Conservation (phyloP, 35 echinoderm and acorn worm species). For the Ophioderma brevispina region DNA sequence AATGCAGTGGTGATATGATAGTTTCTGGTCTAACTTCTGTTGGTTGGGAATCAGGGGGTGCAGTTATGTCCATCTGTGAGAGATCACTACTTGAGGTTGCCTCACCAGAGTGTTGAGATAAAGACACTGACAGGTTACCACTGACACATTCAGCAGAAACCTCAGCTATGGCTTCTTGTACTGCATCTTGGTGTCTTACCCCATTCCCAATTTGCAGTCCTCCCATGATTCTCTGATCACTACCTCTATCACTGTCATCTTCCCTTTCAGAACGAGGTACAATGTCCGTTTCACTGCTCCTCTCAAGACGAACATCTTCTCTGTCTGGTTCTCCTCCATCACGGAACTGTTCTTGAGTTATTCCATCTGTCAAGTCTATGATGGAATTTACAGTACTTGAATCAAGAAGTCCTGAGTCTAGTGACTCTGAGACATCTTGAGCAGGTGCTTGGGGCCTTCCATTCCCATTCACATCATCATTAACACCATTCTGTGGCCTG, state of each 20-base stretch:
- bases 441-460: background rate
- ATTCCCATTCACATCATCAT: background rate
- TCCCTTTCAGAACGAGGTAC: background rate
- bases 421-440: background rate
- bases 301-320: background rate
- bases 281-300: background rate
- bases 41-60: background rate
- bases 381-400: background rate
- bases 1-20: conserved; percentile 31
- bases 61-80: background rate
- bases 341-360: background rate
- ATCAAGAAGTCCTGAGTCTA: background rate
- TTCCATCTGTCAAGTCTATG: background rate
- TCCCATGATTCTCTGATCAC: background rate
- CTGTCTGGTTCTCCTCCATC: background rate
- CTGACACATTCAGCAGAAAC: conserved; percentile 68
- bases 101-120: conserved; percentile 59
- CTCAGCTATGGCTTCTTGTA: conserved; percentile 61
- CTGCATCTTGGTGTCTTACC: conserved; percentile 16
- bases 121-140: conserved; percentile 48
- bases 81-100: conserved; percentile 5
- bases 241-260: background rate
- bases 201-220: background rate
- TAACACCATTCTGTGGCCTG: background rate
- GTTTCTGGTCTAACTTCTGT: background rate